Conservation (phyloP, 2,113 vertebrate genomes). For the Esox niger region DNA sequence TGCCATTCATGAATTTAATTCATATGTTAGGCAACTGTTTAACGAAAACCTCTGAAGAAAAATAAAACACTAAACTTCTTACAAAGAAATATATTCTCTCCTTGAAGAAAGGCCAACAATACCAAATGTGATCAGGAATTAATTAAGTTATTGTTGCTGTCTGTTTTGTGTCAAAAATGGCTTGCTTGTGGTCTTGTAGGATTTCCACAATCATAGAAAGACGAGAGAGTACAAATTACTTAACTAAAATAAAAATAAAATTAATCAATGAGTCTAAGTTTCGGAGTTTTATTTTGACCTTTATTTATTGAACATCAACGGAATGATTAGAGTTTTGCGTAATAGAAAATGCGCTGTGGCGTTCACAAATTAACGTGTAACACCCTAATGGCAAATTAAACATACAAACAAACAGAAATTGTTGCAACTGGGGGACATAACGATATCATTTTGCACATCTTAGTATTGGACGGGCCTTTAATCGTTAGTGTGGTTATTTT, state of each 20-base stretch:
- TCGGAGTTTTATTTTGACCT: neutral
- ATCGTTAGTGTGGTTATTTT: too few species aligned
- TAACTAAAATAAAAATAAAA: too few species aligned
- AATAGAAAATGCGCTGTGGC: too few species aligned
- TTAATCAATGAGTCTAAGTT: neutral
- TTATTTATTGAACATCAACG: neutral
- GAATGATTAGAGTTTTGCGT: too few species aligned
- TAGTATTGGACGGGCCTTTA: too few species aligned
- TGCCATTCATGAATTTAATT: neutral
- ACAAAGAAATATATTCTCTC: conserved; percentile 11
- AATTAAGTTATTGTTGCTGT: conserved; percentile 12
- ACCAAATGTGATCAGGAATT: conserved; percentile 26
- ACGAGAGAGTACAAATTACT: neutral
- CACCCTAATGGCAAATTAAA: too few species aligned
- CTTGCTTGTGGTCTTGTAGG: neutral
- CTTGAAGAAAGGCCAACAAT: conserved; percentile 16
- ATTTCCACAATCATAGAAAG: neutral
- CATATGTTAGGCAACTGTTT: neutral
- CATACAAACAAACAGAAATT: too few species aligned
- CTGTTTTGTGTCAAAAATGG: conserved; percentile 48
- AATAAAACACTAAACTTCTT: conserved; percentile 13
- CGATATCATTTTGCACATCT: too few species aligned
- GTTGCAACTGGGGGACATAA: too few species aligned
- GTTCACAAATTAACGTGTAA: too few species aligned
- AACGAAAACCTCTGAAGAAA: conserved; percentile 1